phyloP scores from a whole-genome alignment of 2,888 invertebrate genomes.

The Aphodius granarius region DNA sequence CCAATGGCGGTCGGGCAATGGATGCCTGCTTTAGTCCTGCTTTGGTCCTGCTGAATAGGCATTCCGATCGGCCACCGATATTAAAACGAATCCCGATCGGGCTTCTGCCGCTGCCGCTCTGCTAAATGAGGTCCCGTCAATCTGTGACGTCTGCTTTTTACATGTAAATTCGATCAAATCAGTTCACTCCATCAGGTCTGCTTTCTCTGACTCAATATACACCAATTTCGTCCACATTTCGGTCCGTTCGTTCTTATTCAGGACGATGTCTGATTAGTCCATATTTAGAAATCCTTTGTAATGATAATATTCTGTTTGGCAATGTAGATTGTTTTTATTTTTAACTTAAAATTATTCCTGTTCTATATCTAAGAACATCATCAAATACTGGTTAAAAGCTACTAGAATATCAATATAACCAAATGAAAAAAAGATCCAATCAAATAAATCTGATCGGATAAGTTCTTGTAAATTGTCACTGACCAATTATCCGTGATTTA shows the following conservation, averaged over 20 bases:
- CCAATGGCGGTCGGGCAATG: background rate
- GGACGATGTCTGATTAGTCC: background rate
- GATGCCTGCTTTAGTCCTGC: background rate
- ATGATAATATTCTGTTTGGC: background rate
- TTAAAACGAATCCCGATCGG: conserved; percentile 29
- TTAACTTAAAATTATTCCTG: too few relatives aligned
- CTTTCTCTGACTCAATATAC: conserved; percentile 7
- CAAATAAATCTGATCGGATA: background rate
- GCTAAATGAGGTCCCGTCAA: conserved; percentile 32
- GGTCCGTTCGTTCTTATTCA: background rate
- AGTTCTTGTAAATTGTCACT: background rate
- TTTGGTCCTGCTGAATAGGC: conserved; percentile 19
- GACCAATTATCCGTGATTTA: background rate
- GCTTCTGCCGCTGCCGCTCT: background rate
- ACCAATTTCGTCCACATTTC: background rate
- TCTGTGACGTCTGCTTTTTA: conserved; percentile 29
- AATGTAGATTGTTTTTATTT: too few relatives aligned
- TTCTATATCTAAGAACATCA: too few relatives aligned
- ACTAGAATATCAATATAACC: too few relatives aligned
- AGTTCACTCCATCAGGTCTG: conserved; percentile 26
- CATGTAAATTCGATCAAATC: conserved; percentile 29
- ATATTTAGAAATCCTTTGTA: background rate
- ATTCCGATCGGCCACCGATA: conserved; percentile 27
- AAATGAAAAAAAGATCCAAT: too few relatives aligned
- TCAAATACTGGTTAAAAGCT: too few relatives aligned